phyloP scores from a whole-genome alignment of 2,888 invertebrate genomes.

The Nymphalis urticae region DNA sequence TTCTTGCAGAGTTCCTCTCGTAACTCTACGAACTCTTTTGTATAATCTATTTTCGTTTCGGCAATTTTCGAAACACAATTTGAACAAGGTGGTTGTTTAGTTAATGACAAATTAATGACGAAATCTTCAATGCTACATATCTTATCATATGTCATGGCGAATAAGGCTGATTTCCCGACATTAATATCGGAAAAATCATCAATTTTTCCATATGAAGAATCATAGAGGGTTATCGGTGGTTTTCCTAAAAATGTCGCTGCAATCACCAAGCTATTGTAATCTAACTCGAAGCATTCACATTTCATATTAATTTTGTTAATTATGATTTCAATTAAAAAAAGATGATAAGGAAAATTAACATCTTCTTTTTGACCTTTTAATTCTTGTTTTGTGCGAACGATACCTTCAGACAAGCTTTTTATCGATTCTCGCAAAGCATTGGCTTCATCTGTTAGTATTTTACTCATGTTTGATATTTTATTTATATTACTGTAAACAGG shows the following conservation, averaged over 20 bases:
- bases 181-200: constrained; percentile 64
- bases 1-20: constrained; percentile 69
- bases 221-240: constrained; percentile 66
- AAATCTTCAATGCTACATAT: constrained; percentile 70
- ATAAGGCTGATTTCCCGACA: constrained; percentile 71
- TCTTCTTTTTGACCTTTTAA: constrained; percentile 48
- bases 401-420: constrained; percentile 62
- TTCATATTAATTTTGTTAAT: constrained; percentile 77
- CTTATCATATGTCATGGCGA: constrained; percentile 77
- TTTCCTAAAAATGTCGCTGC: constrained; percentile 70
- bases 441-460: constrained; percentile 71
- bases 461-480: constrained; percentile 57
- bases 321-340: constrained; percentile 72
- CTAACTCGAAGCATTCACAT: constrained; percentile 74
- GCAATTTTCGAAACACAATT: constrained; percentile 68
- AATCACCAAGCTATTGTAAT: constrained; percentile 70
- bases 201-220: constrained; percentile 66
- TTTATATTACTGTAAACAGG: constrained; percentile 43
- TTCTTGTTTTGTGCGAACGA: constrained; percentile 61
- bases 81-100: constrained; percentile 72
- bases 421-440: constrained; percentile 68
- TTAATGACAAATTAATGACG: constrained; percentile 58
- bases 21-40: constrained; percentile 59
- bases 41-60: constrained; percentile 67
- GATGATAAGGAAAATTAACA: constrained; percentile 70